phyloP scores from a whole-genome alignment of 2,888 invertebrate species.

The Athetis lepigone region DNA sequence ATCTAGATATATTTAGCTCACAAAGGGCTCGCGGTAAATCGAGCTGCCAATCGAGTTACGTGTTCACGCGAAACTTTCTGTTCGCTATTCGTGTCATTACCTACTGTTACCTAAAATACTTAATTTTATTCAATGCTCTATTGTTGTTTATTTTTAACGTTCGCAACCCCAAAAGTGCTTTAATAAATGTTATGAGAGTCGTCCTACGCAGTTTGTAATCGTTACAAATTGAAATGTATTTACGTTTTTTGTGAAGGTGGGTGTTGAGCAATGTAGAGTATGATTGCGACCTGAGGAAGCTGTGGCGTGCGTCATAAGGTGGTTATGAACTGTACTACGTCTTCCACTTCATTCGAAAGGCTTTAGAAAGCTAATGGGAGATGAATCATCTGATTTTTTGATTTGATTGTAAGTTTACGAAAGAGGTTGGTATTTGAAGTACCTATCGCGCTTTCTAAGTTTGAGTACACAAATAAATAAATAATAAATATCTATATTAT shows the following conservation, averaged over 20 bases:
- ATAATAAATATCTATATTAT: too few relatives aligned
- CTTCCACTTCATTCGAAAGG: background rate
- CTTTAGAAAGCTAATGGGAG: conserved; percentile 1
- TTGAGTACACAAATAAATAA: too few relatives aligned
- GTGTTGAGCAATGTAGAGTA: conserved; percentile 3
- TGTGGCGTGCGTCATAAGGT: conserved; percentile 3
- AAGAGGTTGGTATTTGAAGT: too few relatives aligned
- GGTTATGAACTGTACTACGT: background rate
- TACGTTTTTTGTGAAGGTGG: conserved; percentile 8
- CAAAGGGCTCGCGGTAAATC: conserved; percentile 25
- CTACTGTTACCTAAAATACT: conserved; percentile 24
- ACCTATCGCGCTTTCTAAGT: too few relatives aligned
- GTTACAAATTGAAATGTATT: conserved; percentile 28
- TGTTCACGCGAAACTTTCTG: conserved; percentile 40
- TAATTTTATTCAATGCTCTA: conserved; percentile 8
- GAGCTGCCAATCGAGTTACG: conserved; percentile 50
- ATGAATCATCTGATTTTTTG: background rate
- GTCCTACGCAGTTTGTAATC: conserved; percentile 22
- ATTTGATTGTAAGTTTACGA: too few relatives aligned
- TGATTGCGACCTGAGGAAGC: background rate
- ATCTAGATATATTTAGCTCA: conserved; percentile 45
- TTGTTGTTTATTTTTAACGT: conserved; percentile 32
- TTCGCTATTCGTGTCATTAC: conserved; percentile 39
- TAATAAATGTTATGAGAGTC: conserved; percentile 14
- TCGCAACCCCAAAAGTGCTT: conserved; percentile 3